Conservation (phyloP, 2,888 invertebrate genomes). For the Eupithecia exiguata region DNA sequence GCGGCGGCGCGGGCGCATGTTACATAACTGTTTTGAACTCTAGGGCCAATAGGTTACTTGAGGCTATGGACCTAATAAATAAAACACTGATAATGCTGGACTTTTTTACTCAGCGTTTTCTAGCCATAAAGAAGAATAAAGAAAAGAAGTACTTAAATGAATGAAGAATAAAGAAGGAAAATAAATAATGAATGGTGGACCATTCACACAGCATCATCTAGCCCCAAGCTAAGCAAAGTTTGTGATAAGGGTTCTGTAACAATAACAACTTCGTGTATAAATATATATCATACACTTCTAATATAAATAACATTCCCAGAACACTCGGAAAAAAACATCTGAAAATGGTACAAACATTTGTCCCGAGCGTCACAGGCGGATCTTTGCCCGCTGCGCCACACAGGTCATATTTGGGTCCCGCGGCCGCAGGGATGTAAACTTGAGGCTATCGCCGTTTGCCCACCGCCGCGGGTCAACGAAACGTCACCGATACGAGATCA, state of each 20-base stretch:
- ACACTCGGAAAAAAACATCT: no score
- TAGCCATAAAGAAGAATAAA: background rate
- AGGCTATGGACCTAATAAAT: background rate
- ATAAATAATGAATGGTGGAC: background rate
- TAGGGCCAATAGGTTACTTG: background rate
- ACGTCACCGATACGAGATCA: no score
- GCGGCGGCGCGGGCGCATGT: slow-evolving; percentile 32
- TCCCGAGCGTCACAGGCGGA: background rate
- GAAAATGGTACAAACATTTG: background rate
- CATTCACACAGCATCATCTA: background rate
- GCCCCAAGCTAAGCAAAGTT: background rate
- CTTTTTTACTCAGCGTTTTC: background rate
- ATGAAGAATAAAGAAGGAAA: background rate
- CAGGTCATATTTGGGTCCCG: background rate
- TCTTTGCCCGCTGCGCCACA: background rate
- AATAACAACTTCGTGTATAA: no score
- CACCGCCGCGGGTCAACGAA: no score
- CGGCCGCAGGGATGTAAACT: background rate
- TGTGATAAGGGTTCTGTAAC: no score
- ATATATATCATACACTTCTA: no score
- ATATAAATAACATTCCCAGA: no score
- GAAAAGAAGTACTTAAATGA: no score
- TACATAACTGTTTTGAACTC: background rate
- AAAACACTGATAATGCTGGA: background rate
- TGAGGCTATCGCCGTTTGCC: background rate